Base-by-base conservation (phyloP, 2,113 vertebrate species). In the Balaenoptera acutorostrata region DNA sequence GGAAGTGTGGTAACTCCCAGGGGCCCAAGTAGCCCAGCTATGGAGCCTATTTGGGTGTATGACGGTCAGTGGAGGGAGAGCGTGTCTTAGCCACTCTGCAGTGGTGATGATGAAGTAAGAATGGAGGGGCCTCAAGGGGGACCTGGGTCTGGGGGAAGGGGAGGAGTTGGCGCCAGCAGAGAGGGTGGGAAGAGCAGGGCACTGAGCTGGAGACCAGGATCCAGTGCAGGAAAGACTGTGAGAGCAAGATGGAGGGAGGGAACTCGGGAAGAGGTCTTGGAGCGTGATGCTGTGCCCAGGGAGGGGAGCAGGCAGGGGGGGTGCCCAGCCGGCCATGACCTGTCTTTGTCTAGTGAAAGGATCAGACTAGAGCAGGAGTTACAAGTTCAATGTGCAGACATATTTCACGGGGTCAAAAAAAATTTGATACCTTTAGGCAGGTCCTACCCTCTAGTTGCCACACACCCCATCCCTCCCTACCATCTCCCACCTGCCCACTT, bases 51-150 rank as follows among this genome's bases (percentile, higher is more conserved):
- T 18, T 66, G 14, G 46, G 74, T 15, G 4, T 52, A 57, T 0
- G 11, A 49, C 33, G 25, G n/a, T 61, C 63, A 13, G 64, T 61
- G 8, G 63, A 31, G 39, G 41, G 33, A 20, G 13, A 44, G 17
- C 0, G 0, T 46, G 36, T n/a, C 69, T 83, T 11, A 36, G 55
- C 5, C 6, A 33, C 33, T 23, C 21, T 57, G n/a, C 8, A 6
- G 11, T 5, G 61, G 57, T 8, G 6, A 36, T 4, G 21, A 21
- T 6, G 21, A n/a, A 88, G 63, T 46, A 29, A 91, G 72, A 61
- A 21, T 14, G 39, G 7, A 46, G 33, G 12, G 27, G 27, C 13
- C 63, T 13, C 6, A 1, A 55, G 52, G 23, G 6, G 18, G 7
- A 29, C 12, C 21, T 17, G 17, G 5, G 29, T 14, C 46, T 11